A percentile compares a stretch with the other conserved stretches of the same genome.
phyloP scores from a whole-genome alignment of 2,797 vertebrate species.

The Notamacropus eugenii region DNA sequence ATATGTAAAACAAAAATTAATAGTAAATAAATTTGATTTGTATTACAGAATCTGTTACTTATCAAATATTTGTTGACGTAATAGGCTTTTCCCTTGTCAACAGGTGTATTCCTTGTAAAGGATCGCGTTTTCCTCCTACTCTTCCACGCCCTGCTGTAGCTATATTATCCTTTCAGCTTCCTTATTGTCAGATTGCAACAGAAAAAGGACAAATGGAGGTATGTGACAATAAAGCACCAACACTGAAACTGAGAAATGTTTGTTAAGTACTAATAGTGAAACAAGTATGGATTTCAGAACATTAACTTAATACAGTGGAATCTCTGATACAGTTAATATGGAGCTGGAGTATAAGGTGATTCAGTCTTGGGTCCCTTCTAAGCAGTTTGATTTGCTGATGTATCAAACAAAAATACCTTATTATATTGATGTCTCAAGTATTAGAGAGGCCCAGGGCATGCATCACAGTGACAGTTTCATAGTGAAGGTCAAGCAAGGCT shows the following conservation, averaged over 20 bases:
- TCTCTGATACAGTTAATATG: background rate
- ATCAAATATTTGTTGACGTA: background rate
- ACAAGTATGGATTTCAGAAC: background rate
- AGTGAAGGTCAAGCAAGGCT: background rate
- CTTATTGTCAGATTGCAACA: conserved; percentile 93
- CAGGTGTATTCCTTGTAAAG: conserved; percentile 98
- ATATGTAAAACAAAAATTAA: background rate
- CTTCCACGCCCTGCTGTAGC: conserved; percentile 95
- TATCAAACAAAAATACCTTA: background rate
- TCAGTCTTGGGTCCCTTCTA: background rate
- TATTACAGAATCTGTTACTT: background rate
- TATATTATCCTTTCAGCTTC: conserved; percentile 92
- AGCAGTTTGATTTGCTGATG: background rate
- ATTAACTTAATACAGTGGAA: background rate
- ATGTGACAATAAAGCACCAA: conserved; percentile 64
- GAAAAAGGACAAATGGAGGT: conserved; percentile 99
- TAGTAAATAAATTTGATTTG: background rate
- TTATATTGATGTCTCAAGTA: background rate
- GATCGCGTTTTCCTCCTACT: conserved; percentile 94
- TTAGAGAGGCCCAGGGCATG: background rate
- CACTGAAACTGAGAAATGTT: conserved; percentile 9
- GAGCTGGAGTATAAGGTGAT: background rate
- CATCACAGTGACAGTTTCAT: background rate
- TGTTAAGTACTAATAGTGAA: background rate
- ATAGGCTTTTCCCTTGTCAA: conserved; percentile 43